Evolutionary conservation across 2,797 vertebrate species (phyloP), one percentile per base, ranked within the genome.

Genomic region (Sparus aurata): DNA sequence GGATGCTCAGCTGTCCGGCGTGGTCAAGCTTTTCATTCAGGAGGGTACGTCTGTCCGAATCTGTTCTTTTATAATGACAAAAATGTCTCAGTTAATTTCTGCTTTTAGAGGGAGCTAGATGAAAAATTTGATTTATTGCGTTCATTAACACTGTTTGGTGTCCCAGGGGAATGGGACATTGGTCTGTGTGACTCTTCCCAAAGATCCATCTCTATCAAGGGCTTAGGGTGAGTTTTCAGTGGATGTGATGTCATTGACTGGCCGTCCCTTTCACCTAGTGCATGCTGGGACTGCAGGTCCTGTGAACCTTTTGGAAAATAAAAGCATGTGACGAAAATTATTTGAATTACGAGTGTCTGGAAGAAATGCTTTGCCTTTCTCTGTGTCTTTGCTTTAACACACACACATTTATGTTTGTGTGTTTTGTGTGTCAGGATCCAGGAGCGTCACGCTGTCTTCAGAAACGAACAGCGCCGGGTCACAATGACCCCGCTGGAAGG

Each of bases 21-120:
- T 97, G 63, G 95, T 98, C 74, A 97, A 97, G 86, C 92, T 96
- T 65, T 97, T 98, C 87, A 97, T 98, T 73, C 95, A 94, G 70
- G 89, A 96, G 2, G 97, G 97, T 97, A 23, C 71, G 89, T 80
- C 23, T 34, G 22, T 41, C 20, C 46, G 4, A 2, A 0, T 5
- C 38, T 58, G 25, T 67, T 7, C 78, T n/a, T 60, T 20, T 0
- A 4, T 69, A 5, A 23, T n/a, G 0, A 55, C 15, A 62, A 62
- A 15, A 43, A 43, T 47, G 3, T 49, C 55, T 46, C 59, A 15
- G 23, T 46, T 54, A 22, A 45, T n/a, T 41, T 25, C 11, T 25
- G 0, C 6, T 38, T 60, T 64, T 13, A 68, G 62, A 59, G 16
- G 23, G 17, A 23, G 18, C 12, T 30, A 3, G 10, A 67, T 60